Percentiles rank a stretch among this genome's conserved stretches.
Conservation (phyloP, 1,140 invertebrate genomes). For the Eriosoma lanigerum region DNA sequence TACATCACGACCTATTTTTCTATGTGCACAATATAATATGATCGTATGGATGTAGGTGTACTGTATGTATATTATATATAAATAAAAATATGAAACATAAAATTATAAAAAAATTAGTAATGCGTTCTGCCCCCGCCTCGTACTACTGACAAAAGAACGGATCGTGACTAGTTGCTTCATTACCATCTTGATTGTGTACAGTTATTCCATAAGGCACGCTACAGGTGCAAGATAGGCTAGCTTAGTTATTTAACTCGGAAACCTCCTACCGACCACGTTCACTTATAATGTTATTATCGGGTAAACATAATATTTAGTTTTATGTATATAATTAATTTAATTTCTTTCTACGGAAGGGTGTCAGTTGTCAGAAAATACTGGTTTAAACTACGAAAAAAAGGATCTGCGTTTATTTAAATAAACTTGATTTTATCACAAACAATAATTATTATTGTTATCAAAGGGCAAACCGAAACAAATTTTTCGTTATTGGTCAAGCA, state of each 20-base stretch:
- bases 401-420: not conserved
- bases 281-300: slow-evolving; percentile 6
- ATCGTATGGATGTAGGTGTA: not conserved
- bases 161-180: slow-evolving; percentile 46
- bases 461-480: slow-evolving; percentile 14
- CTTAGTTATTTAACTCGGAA: slow-evolving; percentile 8
- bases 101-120: slow-evolving; percentile 52
- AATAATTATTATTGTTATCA: no score
- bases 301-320: not conserved
- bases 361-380: not conserved
- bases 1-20: slow-evolving; percentile 19
- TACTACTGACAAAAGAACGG: slow-evolving; percentile 36
- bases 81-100: not conserved
- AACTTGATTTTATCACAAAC: not conserved
- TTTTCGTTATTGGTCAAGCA: slow-evolving; percentile 19
- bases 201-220: slow-evolving; percentile 43
- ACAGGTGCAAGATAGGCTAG: not conserved
- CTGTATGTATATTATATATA: no score
- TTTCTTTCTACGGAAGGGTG: not conserved
- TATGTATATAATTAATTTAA: not conserved
- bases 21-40: slow-evolving; percentile 11
- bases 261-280: slow-evolving; percentile 9
- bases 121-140: slow-evolving; percentile 34
- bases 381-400: not conserved
- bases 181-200: slow-evolving; percentile 41